Evolutionary conservation across 2,888 invertebrate genomes (phyloP), one percentile per base, ranked within the genome.

Genomic region (Lutraria lutraria): DNA sequence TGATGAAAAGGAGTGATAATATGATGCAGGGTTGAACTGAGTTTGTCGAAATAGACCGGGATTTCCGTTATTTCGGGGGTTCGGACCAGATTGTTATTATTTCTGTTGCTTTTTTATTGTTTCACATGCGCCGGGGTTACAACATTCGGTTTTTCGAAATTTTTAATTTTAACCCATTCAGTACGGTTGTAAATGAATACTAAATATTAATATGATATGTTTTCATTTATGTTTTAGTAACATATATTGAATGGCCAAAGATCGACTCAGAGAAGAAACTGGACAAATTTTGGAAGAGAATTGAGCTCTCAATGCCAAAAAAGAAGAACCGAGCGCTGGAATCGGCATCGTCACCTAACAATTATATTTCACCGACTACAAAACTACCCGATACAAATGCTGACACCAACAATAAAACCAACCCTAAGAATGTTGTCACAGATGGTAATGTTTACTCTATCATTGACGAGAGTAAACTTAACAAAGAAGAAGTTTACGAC

Each of bases 221-320:
- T 43, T 8, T 43, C 8, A 43, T 43, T 43, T 43, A 43, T 43
- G 2, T 29, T 87, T 87, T 93, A 54, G 93, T 95, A 0, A 94
- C 95, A 0, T 95, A 94, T 79, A 80, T 94, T 0, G 86, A 93
- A 60, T 95, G 93, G 93, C 94, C 95, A 21, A 81, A 87, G 34
- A 90, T 91, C 10, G 85, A 88, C 6, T 83, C 85, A 0, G 85
- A 87, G 31, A 92, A 92, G 68, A 92, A 93, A 81, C 21, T 92
- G 3, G 89, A 92, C 13, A 91, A 89, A 76, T 94, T 94, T 72
- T 94, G 94, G 94, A 93, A 94, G 63, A 87, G 93, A 76, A 76
- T 94, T 21, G 87, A 90, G 79, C 88, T 94, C n/a, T 93, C 94
- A 19, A 83, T 94, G 89, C 94, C 94, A 4, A 94, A 94, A 89